Evolutionary conservation across 2,113 vertebrate genomes (phyloP), one percentile per base, ranked within the genome.

Genomic region (Pseudorasbora parva): DNA sequence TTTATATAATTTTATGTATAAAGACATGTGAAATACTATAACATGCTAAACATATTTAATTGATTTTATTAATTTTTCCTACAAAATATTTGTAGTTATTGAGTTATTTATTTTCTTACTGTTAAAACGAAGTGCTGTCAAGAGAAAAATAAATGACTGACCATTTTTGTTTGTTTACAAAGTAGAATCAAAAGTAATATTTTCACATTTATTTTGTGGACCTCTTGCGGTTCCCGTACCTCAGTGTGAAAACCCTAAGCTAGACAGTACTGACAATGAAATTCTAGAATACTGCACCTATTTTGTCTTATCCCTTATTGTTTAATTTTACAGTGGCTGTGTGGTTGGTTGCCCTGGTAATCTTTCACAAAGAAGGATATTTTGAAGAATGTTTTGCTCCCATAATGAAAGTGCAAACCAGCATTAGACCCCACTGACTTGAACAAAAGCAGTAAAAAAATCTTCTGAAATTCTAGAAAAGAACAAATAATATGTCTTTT

Each of bases 321-420:
- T n/a, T n/a, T n/a, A n/a, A n/a, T n/a, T 62, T 62, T 27, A 3
- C 5, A 7, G 84, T 59, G 37, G 54, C 49, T n/a, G 78, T 90
- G 37, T 90, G 88, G 86, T 9, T 86, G 60, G 17, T 78, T 8
- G 87, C 87, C 2, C 23, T 86, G 59, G 64, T 25, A 17, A 74
- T 88, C 27, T 62, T 15, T 27, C 12, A 62, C 59, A 62, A 62
- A 62, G 19, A 62, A 62, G 27, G 59, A 27, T 62, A 62, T 62
- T 27, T 62, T 14, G 25, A 27, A 62, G 23, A 15, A 30, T 62
- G 25, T 30, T 62, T 62, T 30, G 60, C 30, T 0, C 0, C 15
- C 15, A 30, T 62, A 7, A 30, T 62, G 25, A 30, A 30, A 15
- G 60, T 62, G 5, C 25, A 14, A 30, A 27, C n/a, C 57, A 60